Evolutionary conservation across 1,140 invertebrate genomes (phyloP), one percentile per base, ranked within the genome.

Genomic region (Drosophila mauritiana): DNA sequence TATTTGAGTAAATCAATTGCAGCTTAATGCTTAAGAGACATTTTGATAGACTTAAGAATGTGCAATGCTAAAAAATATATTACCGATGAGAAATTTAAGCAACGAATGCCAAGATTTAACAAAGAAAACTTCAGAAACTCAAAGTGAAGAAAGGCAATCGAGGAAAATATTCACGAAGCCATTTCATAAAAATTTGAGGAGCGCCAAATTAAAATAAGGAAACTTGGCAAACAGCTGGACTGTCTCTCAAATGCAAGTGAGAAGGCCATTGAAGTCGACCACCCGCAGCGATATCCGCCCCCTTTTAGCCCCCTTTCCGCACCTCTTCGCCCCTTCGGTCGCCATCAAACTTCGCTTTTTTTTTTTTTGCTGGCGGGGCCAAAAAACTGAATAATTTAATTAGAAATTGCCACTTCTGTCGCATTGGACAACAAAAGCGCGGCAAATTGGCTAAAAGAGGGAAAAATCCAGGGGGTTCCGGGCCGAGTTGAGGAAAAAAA

Each of bases 401-500:
- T 88, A 88, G 84, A 88, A 89, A 89, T 89, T 89, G 80, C 84
- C 84, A 88, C 77, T 89, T 78, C 84, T 81, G 79, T 88, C 79
- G 76, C 84, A 80, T 80, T 83, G 79, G 80, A 79, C 84, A 88
- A 88, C 84, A 89, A 88, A 88, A 89, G 84, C 72, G 61, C 51
- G 65, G 80, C 84, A 88, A 88, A 88, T 88, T 88, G 84, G 80
- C 84, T 84, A 40, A 58, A 34, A 27, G 40, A 25, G 54, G 39
- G 22, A 36, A 34, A 52, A 39, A 40, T 45, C 27, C n/a, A 17
- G 20, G 34, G 48, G 17, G 31, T 31, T 31, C 31, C 31, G 8
- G 51, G 39, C 13, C 45, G 10, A 34, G 42, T 27, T 51, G 20
- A 39, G 55, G 31, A 15, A 48, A 61, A 79, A 85, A 79, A 85